Percentiles rank a stretch among this genome's conserved stretches.
Conservation (phyloP, 2,888 invertebrate genomes). For the Mesorhabditis belari region DNA sequence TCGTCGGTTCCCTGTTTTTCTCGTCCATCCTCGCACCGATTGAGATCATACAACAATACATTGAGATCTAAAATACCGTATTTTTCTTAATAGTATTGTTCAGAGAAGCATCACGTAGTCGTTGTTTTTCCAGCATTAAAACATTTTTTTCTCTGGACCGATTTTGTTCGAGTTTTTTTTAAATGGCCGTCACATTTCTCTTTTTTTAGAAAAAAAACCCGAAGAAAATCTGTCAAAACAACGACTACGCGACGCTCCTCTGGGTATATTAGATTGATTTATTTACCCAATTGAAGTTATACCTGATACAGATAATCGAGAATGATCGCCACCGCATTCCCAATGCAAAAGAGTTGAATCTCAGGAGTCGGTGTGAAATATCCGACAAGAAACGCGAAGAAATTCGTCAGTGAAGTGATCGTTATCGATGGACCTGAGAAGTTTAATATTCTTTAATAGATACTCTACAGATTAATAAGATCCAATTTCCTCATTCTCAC, state of each 20-base stretch:
- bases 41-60: conserved; percentile 32
- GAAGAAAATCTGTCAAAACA: too few species aligned
- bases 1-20: background rate
- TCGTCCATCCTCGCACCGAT: conserved; percentile 22
- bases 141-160: too few species aligned
- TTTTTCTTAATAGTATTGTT: too few species aligned
- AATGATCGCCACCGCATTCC: conserved; percentile 82
- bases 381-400: conserved; percentile 62
- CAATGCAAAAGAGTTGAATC: conserved; percentile 85
- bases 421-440: conserved; percentile 73
- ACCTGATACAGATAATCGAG: conserved; percentile 85
- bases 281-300: background rate
- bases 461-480: too few species aligned
- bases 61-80: conserved; percentile 23
- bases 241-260: too few species aligned
- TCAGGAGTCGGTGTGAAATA: conserved; percentile 86
- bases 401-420: conserved; percentile 81
- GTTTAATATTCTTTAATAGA: background rate
- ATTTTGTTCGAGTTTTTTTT: too few species aligned
- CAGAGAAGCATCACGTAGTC: too few species aligned
- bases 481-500: too few species aligned
- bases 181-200: too few species aligned
- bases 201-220: too few species aligned
- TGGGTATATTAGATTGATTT: background rate
- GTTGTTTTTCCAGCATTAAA: too few species aligned